Evolutionary conservation across 2,797 vertebrate species (phyloP), one percentile per base, ranked within the genome.

Genomic region (Loriculus beryllinus): DNA sequence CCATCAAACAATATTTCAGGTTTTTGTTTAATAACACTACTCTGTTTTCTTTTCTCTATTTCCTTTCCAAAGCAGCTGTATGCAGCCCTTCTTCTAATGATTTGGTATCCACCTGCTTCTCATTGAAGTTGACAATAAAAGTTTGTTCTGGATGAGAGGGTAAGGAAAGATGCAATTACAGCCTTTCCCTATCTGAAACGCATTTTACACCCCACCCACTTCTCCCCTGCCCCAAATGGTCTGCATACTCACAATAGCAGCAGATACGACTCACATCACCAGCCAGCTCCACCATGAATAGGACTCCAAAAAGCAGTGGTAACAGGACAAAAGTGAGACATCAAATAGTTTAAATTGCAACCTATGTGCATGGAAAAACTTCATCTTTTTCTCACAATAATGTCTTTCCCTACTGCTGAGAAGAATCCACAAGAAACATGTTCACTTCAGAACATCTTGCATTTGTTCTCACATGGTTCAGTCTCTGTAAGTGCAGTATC

Each of bases 31-130:
- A 28, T 37, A 79, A n/a, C 12, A 31, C 17, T 21, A 3, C 42
- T 88, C 40, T 47, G 37, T 80, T 92, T 68, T 69, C 23, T 71
- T 67, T 31, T 35, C 22, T 74, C 47, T 43, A 17, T 39, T 93
- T 91, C 42, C 65, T 88, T 74, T 95, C 90, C 77, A 91, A 64
- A 86, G 56, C 64, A 92, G 42, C 60, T 95, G 68, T 70, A 74
- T 63, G 43, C 22, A 84, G 52, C 10, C 6, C 9, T 11, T 15
- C 39, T 91, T 85, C 72, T 68, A 67, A 90, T 78, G 49, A 85
- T 23, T 69, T 69, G 37, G 26, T 88, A 89, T 37, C 57, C 90
- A 96, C 87, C 91, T 92, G 92, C 74, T 72, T 88, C 69, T 69
- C 90, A 69, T 63, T 86, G 74, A 86, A 81, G 25, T 5, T 69